A percentile compares a stretch with the other conserved stretches of the same genome.
Conservation (phyloP, 2,888 invertebrate genomes). For the Petrolisthes cinctipes region DNA sequence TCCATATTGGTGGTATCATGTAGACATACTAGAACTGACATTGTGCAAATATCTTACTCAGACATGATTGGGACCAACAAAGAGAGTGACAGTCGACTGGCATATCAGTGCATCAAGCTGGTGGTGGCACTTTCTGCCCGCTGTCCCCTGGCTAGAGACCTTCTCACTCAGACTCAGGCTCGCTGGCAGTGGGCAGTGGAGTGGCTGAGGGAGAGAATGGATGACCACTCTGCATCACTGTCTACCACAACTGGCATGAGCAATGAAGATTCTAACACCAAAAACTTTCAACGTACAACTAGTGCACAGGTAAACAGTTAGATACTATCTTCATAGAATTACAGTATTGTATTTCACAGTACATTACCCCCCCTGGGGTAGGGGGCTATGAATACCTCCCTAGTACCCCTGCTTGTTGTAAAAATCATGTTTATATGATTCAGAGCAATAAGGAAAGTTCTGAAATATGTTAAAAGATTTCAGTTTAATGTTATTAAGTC, state of each 20-base stretch:
- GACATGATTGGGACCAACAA: constrained; percentile 68
- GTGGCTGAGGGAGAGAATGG: constrained; percentile 72
- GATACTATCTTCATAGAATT: neutral
- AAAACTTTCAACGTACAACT: constrained; percentile 71
- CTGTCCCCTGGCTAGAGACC: constrained; percentile 69
- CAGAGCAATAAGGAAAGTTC: too few relatives aligned
- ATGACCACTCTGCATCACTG: constrained; percentile 66
- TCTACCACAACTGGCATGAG: constrained; percentile 65
- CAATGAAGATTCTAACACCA: constrained; percentile 71
- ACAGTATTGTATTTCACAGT: neutral
- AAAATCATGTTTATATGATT: neutral
- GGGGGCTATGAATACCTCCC: too few relatives aligned
- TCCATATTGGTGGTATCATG: neutral
- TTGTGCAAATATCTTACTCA: neutral
- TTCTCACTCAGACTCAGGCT: constrained; percentile 67
- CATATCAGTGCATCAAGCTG: constrained; percentile 73
- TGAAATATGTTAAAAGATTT: too few relatives aligned
- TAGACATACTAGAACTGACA: neutral
- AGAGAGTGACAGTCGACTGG: constrained; percentile 71
- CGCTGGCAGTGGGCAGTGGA: constrained; percentile 73
- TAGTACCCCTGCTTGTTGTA: neutral
- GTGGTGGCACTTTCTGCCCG: constrained; percentile 70
- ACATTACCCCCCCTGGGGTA: neutral
- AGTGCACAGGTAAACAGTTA: constrained; percentile 70
- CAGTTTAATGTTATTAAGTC: too few relatives aligned